These are phyloP conservation scores for Plebejus argus DNA, from an alignment of 2,888 invertebrate genomes.

Conservation along the genomic window DNA sequence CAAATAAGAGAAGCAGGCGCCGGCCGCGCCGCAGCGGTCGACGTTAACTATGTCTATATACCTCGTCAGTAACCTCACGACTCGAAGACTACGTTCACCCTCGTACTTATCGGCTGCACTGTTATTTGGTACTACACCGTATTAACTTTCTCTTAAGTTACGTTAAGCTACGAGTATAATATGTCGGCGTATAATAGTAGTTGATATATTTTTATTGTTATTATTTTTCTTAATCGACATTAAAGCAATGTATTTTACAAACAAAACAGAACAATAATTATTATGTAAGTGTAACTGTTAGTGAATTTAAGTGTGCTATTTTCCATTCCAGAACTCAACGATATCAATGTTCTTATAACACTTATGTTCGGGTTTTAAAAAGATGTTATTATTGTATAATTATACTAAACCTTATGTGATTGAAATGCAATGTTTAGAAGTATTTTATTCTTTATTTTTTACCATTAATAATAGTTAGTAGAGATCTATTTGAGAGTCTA, in stretches of 20 bases:
- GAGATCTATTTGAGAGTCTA: constrained; percentile 82
- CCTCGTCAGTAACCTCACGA: constrained; percentile 75
- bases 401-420: constrained; percentile 81
- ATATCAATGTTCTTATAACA: constrained; percentile 79
- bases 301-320: constrained; percentile 81
- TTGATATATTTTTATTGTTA: constrained; percentile 77
- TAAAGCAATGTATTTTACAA: constrained; percentile 80
- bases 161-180: constrained; percentile 69
- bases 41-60: constrained; percentile 63
- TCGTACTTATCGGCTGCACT: constrained; percentile 77
- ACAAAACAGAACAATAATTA: constrained; percentile 81
- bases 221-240: constrained; percentile 77
- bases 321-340: constrained; percentile 81
- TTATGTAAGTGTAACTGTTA: constrained; percentile 80
- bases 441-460: constrained; percentile 82
- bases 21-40: constrained; percentile 38
- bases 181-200: constrained; percentile 72
- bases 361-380: constrained; percentile 79
- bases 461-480: constrained; percentile 81
- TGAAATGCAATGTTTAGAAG: constrained; percentile 82
- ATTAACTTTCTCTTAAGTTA: constrained; percentile 67
- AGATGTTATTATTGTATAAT: constrained; percentile 79
- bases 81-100: constrained; percentile 60
- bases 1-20: constrained; percentile 68
- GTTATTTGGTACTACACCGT: constrained; percentile 75